Evolutionary conservation across 64 coral and sea anemone genomes (phyloP), one percentile per base, ranked within the genome.

Genomic region (Hydrozoanthus tunicans): DNA sequence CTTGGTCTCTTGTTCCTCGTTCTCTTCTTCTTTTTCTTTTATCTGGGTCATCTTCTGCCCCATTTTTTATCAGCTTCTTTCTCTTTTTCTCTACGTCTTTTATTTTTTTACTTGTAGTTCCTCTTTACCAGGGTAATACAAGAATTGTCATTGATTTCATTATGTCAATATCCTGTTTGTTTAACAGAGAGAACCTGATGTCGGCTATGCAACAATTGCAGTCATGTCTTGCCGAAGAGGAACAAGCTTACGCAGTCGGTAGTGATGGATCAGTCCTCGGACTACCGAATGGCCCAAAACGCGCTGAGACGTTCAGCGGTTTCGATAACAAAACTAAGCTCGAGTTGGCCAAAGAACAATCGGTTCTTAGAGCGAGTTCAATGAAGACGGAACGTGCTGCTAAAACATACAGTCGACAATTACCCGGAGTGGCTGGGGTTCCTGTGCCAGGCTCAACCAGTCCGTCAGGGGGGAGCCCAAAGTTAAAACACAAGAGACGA

Each of bases 261-360:
- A n/a, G 60, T 59, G 95, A 90, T 15, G 73, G 65, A 60, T 51
- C 77, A 23, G 14, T 76, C 17, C 91, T 53, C 7, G 89, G 23
- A 15, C 51, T 86, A 62, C 89, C 82, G 4, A 64, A 90, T 53
- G 95, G 90, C 15, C 91, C 91, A 59, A 97, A 97, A 82, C 93
- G 95, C 58, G 95, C 95, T 7, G 95, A 94, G 72, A 97, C 95
- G 11, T 97, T 97, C 73, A 97, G 95, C 85, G 92, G 92, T 25
- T 97, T 97, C 58, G 95, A 97, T 69, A 92, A 68, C n/a, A 97
- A 94, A 90, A 90, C 77, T 23, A 94, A 92, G 76, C 95, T 90
- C 27, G 90, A 89, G 12, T 79, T 80, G 63, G 52, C 77, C 61
- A 88, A 88, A 59, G 90, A 94, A 3, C 90, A 86, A 65, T 57